Evolutionary conservation across 2,888 invertebrate genomes (phyloP).

Genomic region (Eilema griseolum): DNA sequence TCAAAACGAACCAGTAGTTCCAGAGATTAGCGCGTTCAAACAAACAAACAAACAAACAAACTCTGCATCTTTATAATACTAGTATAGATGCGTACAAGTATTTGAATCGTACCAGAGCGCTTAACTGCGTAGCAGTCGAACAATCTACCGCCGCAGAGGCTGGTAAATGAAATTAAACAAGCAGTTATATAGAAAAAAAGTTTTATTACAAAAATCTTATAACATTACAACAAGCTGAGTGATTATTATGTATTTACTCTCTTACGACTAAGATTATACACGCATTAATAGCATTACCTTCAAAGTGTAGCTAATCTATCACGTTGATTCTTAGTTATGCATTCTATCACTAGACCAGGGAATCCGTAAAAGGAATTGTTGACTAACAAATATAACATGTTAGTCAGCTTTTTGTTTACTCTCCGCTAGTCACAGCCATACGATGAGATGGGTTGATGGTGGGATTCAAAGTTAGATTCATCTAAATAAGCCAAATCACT

Average conservation of each 20-base stretch:
- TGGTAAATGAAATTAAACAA: not conserved
- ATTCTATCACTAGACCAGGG: not conserved
- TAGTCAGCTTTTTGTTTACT: not conserved
- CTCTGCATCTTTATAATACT: no score
- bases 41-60: no score
- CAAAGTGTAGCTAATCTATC: not conserved
- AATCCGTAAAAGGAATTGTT: constrained; percentile 7
- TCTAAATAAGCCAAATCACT: not conserved
- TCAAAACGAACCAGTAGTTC: no score
- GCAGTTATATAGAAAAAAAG: not conserved
- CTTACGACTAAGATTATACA: not conserved
- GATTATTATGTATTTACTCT: not conserved
- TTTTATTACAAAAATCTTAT: not conserved
- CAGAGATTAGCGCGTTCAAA: no score
- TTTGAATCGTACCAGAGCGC: no score
- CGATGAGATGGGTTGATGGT: not conserved
- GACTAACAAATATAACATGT: not conserved
- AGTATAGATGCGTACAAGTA: no score
- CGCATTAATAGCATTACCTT: not conserved
- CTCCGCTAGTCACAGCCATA: constrained; percentile 7
- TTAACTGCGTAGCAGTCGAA: no score
- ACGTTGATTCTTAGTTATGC: not conserved
- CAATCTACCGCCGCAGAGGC: no score
- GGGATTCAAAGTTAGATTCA: not conserved
- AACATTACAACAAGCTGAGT: not conserved